These are phyloP conservation scores for Danio rerio DNA, from an alignment of 2,113 vertebrate genomes.

Conservation along the genomic window DNA sequence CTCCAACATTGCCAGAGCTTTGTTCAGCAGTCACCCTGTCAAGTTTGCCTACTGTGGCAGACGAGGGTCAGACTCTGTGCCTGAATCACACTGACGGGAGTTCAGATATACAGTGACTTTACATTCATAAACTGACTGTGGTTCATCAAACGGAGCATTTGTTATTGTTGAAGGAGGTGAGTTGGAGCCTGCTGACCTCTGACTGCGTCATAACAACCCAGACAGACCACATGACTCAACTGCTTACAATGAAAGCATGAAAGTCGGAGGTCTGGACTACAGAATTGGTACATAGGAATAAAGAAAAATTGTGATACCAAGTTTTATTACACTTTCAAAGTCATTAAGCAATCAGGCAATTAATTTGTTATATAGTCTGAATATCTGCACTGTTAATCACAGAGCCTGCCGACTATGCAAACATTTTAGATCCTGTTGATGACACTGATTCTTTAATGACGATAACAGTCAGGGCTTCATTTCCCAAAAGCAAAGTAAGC, in stretches of 20 bases:
- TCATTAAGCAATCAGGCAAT: background rate
- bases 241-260: constrained; percentile 2
- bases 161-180: constrained; percentile 67
- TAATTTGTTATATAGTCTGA: background rate
- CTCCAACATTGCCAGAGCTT: constrained; percentile 70
- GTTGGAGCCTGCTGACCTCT: constrained; percentile 54
- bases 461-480: background rate
- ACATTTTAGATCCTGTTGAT: background rate
- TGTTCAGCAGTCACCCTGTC: constrained; percentile 57
- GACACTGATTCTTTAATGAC: background rate
- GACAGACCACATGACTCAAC: constrained; percentile 52
- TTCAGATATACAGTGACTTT: constrained; percentile 4
- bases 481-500: no score
- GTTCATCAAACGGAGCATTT: constrained; percentile 37
- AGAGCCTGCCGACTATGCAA: background rate
- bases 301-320: background rate
- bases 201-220: constrained; percentile 62
- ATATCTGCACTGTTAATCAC: background rate
- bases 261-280: background rate
- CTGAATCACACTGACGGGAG: constrained; percentile 20
- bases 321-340: background rate
- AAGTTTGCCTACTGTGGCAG: constrained; percentile 45
- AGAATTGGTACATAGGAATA: background rate
- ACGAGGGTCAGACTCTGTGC: constrained; percentile 59
- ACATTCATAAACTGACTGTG: constrained; percentile 33